Base-by-base conservation (phyloP, 1,140 invertebrate species). In the Ooceraea biroi region DNA sequence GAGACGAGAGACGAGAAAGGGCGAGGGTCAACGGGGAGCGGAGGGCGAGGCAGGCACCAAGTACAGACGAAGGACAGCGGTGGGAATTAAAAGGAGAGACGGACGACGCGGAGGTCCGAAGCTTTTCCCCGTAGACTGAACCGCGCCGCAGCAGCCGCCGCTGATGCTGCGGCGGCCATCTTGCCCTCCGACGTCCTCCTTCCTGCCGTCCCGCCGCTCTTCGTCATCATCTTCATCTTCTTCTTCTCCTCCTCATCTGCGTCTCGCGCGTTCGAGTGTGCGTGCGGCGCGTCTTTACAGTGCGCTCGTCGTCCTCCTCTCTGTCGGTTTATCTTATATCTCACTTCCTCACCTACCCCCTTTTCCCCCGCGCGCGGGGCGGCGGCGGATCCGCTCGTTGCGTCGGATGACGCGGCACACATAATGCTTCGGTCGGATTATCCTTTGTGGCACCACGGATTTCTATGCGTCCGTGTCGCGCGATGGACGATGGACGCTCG, bases 121-220 rank as follows among this genome's bases (percentile, higher is more conserved):
- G 91, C 82, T 91, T 92, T 93, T 91, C 91, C 86, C 88, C 86
- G 88, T 91, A 86, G 68, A 88, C 83, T 89, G 89, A 89, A 88
- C 88, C 88, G 36, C 27, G 86, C 41, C n/a, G 36, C 36, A 36
- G 69, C 14, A 0, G 72, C 27, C 30, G 72, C 58, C 5, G 41
- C 25, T 12, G 25, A 27, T 22, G 63, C 41, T 11, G 50, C 44
- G 46, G 72, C 90, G 85, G 89, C 89, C 89, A 90, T 90, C 85
- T 90, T 90, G 85, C 66, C 80, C 86, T 68, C 58, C 30, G 61
- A 58, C 87, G 48, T 72, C 69, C 76, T 88, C 58, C 19, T 87
- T 68, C 74, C 68, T 73, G 76, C 41, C 58, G 58, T 60, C 82
- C 52, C 22, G 17, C 55, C 41, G 27, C 48, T 73, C 76, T n/a